These are phyloP conservation scores for Cebidichthys violaceus DNA, from an alignment of 2,113 vertebrate species.

Conservation along the genomic window DNA sequence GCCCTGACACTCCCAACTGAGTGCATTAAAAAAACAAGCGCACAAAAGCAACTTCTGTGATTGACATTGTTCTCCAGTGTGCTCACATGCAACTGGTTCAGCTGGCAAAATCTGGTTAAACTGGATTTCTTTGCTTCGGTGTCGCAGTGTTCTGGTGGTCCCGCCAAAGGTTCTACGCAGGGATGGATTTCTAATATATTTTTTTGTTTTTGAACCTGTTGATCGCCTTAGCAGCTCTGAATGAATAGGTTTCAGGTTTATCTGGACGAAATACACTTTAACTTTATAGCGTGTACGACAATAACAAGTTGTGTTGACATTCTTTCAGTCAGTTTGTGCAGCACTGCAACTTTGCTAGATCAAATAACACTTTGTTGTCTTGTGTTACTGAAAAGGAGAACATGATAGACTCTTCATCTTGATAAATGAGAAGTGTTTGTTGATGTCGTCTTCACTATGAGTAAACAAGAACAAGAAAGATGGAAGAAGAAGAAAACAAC, in stretches of 20 bases:
- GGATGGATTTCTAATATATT: neutral
- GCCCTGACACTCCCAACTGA: conserved; percentile 4
- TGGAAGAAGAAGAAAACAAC: neutral
- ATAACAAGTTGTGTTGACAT: conserved; percentile 1
- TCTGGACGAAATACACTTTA: neutral
- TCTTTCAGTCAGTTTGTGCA: neutral
- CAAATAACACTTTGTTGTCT: neutral
- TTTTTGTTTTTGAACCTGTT: neutral
- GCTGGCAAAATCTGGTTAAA: neutral
- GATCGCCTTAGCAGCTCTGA: neutral
- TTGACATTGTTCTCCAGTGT: neutral
- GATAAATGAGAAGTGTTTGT: neutral
- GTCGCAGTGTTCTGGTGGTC: neutral
- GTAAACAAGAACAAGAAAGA: conserved; percentile 9
- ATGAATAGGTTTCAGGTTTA: neutral
- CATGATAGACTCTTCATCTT: neutral
- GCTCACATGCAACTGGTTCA: neutral
- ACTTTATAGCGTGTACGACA: neutral
- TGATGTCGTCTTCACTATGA: neutral
- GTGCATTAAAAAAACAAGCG: neutral
- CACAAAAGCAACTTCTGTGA: conserved; percentile 14
- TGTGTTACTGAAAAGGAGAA: neutral
- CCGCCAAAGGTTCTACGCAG: neutral
- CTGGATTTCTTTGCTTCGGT: neutral
- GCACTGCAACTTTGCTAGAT: neutral